Percentiles rank a stretch among this genome's conserved stretches.
These are phyloP conservation scores for Graptemys geographica DNA, from an alignment of 2,797 vertebrate species.

Conservation along the genomic window DNA sequence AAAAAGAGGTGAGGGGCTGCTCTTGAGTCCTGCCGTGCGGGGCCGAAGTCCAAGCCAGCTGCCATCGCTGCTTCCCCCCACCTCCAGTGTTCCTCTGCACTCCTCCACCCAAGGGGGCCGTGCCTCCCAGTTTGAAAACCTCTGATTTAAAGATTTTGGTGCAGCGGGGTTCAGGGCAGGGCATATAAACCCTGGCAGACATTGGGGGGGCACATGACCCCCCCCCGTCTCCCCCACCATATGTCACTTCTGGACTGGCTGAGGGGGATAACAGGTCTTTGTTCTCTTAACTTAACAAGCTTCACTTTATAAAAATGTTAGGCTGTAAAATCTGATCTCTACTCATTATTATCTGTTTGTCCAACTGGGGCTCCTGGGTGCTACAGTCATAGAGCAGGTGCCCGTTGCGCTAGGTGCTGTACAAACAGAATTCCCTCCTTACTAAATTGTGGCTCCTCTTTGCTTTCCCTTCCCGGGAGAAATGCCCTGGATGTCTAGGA, in stretches of 20 bases:
- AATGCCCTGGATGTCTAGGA: neutral
- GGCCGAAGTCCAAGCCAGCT: too few species aligned
- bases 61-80: fast-evolving
- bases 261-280: neutral
- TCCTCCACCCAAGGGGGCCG: fast-evolving
- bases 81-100: fast-evolving
- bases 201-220: neutral
- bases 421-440: neutral
- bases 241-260: too few species aligned
- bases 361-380: fast-evolving
- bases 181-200: neutral
- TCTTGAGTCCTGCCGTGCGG: too few species aligned
- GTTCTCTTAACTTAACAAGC: neutral
- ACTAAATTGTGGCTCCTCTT: fast-evolving
- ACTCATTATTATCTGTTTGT: neutral
- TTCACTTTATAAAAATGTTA: neutral
- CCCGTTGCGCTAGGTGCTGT: neutral
- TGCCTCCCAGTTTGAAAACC: neutral
- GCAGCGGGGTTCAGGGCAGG: too few species aligned
- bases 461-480: neutral
- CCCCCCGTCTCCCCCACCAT: too few species aligned
- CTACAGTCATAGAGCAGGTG: neutral
- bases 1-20: too few species aligned
- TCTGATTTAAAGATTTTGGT: neutral
- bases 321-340: neutral